phyloP scores from a whole-genome alignment of 2,113 vertebrate genomes.

The Perca flavescens region DNA sequence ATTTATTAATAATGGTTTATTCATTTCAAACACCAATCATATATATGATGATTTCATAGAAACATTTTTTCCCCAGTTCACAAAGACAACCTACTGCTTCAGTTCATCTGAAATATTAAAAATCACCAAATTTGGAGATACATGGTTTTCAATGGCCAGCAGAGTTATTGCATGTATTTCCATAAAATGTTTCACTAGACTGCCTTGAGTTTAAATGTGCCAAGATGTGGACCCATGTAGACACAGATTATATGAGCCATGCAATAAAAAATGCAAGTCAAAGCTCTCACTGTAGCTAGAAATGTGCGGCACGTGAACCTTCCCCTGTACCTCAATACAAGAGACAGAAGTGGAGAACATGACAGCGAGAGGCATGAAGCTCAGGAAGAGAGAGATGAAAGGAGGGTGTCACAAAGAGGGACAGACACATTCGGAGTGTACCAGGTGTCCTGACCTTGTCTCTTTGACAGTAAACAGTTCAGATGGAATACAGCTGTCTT shows the following conservation, averaged over 20 bases:
- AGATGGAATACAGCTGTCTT: conserved; percentile 53
- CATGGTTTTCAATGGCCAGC: neutral
- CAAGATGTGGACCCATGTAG: neutral
- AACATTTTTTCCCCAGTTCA: neutral
- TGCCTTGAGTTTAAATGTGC: neutral
- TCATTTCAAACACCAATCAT: neutral
- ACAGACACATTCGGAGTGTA: conserved; percentile 16
- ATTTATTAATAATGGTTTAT: neutral
- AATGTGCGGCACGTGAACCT: neutral
- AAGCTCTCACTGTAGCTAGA: neutral
- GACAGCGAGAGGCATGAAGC: conserved; percentile 1
- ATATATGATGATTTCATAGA: neutral
- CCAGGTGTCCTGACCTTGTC: conserved; percentile 57
- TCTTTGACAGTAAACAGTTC: conserved; percentile 42
- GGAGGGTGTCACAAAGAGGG: neutral
- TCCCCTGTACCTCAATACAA: too few species aligned
- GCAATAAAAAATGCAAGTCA: conserved; percentile 31
- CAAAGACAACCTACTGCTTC: neutral
- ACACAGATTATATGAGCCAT: conserved; percentile 5
- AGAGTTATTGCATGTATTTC: neutral
- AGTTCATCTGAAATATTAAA: too few species aligned
- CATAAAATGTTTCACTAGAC: neutral
- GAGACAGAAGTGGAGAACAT: conserved; percentile 19
- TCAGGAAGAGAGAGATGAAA: conserved; percentile 16
- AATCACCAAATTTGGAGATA: neutral